Conservation (phyloP, 2,113 vertebrate genomes). For the Excalfactoria chinensis region DNA sequence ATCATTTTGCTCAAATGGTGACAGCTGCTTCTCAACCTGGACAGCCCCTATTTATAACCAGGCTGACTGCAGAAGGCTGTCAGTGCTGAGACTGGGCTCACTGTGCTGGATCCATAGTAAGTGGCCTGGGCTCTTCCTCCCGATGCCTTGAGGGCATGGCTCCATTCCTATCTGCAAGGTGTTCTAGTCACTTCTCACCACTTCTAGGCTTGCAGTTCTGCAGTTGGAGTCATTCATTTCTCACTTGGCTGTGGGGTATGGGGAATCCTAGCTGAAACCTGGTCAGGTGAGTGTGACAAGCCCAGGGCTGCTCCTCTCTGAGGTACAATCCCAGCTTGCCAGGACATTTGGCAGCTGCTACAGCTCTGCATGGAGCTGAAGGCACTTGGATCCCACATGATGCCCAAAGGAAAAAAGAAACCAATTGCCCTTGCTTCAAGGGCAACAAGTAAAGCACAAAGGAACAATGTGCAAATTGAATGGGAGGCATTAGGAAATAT, state of each 20-base stretch:
- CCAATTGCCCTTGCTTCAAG: conserved; percentile 63
- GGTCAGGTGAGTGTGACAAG: not conserved
- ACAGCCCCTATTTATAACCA: not conserved
- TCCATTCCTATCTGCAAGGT: not conserved
- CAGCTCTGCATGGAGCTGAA: not conserved
- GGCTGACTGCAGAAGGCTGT: not conserved
- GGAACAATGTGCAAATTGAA: conserved; percentile 53
- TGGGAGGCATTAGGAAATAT: conserved; percentile 41
- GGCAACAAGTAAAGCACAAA: conserved; percentile 64
- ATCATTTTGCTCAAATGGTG: not conserved
- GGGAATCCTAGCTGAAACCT: not conserved
- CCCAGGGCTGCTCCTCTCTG: not conserved
- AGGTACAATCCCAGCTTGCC: not conserved
- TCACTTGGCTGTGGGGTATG: not conserved
- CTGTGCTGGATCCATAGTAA: not conserved
- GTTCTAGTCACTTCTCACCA: not conserved
- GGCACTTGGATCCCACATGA: conserved; percentile 32
- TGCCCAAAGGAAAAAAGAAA: conserved; percentile 60
- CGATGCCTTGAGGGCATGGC: not conserved
- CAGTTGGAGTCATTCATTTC: not conserved
- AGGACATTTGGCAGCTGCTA: conserved; percentile 26
- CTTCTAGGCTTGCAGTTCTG: not conserved
- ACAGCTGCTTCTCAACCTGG: not conserved
- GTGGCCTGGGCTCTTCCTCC: not conserved
- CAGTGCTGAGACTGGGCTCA: not conserved